Evolutionary conservation across 2,888 invertebrate species (phyloP).

Genomic region (Branchipolynoe longqiensis): DNA sequence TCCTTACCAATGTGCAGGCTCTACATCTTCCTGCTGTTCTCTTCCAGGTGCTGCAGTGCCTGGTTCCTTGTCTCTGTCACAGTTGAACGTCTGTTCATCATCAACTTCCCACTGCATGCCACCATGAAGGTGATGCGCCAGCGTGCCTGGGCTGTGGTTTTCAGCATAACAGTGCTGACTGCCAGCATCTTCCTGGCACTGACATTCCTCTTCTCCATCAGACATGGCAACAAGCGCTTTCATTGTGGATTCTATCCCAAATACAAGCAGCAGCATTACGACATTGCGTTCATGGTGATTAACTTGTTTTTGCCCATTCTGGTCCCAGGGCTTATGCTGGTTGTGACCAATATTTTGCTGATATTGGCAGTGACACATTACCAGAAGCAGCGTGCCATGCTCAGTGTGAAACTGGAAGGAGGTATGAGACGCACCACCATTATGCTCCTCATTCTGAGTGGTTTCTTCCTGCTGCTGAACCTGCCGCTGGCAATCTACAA

Average conservation of each 20-base stretch:
- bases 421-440: neutral
- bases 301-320: neutral
- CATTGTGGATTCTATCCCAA: neutral
- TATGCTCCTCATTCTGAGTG: conserved; percentile 19
- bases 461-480: conserved; percentile 30
- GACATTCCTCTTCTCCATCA: neutral
- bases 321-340: neutral
- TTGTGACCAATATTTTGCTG: conserved; percentile 8
- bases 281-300: neutral
- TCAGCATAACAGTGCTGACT: neutral
- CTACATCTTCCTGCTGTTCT: conserved; percentile 29
- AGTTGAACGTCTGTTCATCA: conserved; percentile 7
- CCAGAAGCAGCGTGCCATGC: neutral
- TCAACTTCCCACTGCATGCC: conserved; percentile 15
- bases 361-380: neutral
- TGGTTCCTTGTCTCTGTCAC: conserved; percentile 33
- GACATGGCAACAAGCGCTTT: too few species aligned
- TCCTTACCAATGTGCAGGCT: conserved; percentile 15
- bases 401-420: neutral
- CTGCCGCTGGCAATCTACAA: conserved; percentile 11
- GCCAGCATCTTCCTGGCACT: neutral
- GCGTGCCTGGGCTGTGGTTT: neutral
- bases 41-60: conserved; percentile 20
- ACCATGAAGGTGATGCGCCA: neutral
- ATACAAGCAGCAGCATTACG: neutral